Evolutionary conservation across 2,888 invertebrate genomes (phyloP).

Genomic region (Hoplodrina blanda): DNA sequence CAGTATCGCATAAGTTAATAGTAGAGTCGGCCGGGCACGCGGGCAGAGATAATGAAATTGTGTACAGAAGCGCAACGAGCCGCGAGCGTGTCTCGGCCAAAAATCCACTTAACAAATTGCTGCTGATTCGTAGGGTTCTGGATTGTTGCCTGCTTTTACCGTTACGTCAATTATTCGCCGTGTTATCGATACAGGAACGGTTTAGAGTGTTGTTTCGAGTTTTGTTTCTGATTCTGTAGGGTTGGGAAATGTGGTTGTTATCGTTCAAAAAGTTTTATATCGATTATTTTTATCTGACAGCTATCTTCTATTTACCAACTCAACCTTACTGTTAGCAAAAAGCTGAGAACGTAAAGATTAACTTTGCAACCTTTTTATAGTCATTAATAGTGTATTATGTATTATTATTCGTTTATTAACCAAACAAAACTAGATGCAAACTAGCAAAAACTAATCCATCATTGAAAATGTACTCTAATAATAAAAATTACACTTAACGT

Average conservation of each 20-base stretch:
- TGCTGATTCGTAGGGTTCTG: conserved; percentile 90
- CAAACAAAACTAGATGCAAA: conserved; percentile 6
- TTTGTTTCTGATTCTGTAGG: conserved; percentile 59
- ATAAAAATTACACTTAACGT: conserved; percentile 50
- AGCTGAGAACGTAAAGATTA: not conserved
- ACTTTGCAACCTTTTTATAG: not conserved
- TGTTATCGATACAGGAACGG: conserved; percentile 85
- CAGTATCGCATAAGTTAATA: conserved; percentile 88
- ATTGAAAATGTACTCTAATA: conserved; percentile 34
- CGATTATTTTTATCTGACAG: too few species aligned
- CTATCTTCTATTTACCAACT: not conserved
- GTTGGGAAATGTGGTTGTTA: conserved; percentile 18
- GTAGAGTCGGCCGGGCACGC: conserved; percentile 83
- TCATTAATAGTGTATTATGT: not conserved
- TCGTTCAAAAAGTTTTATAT: too few species aligned
- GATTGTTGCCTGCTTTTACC: conserved; percentile 90
- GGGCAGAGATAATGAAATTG: conserved; percentile 90
- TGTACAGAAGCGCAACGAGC: conserved; percentile 90
- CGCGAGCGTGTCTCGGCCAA: conserved; percentile 90
- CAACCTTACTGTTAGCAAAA: not conserved
- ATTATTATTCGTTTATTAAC: not conserved
- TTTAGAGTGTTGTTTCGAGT: conserved; percentile 71
- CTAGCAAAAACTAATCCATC: conserved; percentile 38
- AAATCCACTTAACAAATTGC: conserved; percentile 92
- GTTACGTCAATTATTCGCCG: conserved; percentile 86